phyloP scores from a whole-genome alignment of 2,797 vertebrate genomes.

The Diplodus puntazzo region DNA sequence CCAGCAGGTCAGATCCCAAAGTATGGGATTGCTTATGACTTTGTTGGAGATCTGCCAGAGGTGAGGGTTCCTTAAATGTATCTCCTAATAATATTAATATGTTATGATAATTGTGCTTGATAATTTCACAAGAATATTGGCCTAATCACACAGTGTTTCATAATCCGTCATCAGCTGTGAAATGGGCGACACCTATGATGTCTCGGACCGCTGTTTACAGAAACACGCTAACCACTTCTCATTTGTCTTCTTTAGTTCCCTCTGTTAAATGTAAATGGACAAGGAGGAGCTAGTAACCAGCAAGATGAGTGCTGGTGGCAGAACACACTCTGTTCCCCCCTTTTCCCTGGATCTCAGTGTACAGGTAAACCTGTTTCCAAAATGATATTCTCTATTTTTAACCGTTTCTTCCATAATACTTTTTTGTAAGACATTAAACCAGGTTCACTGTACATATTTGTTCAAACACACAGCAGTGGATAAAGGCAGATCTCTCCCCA shows the following conservation, averaged over 20 bases:
- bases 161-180: not conserved
- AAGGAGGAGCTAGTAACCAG: slow-evolving; percentile 89
- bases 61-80: slow-evolving; percentile 77
- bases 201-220: not conserved
- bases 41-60: slow-evolving; percentile 90
- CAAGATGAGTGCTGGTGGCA: slow-evolving; percentile 98
- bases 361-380: slow-evolving; percentile 88
- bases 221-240: slow-evolving; percentile 56
- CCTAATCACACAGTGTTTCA: not conserved
- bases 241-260: slow-evolving; percentile 87
- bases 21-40: slow-evolving; percentile 88
- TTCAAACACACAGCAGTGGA: not conserved
- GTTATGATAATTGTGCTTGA: not conserved
- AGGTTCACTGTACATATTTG: not conserved
- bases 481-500: no score
- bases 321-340: slow-evolving; percentile 94
- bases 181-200: slow-evolving; percentile 12
- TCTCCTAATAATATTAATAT: not conserved
- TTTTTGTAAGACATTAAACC: not conserved
- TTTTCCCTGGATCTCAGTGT: slow-evolving; percentile 93
- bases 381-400: not conserved
- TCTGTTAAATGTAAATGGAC: slow-evolving; percentile 88
- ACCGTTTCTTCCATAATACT: not conserved
- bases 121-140: not conserved
- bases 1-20: slow-evolving; percentile 87